phyloP scores from a whole-genome alignment of 1,140 invertebrate species.

The Hermatobates lingyangjiaoensis region DNA sequence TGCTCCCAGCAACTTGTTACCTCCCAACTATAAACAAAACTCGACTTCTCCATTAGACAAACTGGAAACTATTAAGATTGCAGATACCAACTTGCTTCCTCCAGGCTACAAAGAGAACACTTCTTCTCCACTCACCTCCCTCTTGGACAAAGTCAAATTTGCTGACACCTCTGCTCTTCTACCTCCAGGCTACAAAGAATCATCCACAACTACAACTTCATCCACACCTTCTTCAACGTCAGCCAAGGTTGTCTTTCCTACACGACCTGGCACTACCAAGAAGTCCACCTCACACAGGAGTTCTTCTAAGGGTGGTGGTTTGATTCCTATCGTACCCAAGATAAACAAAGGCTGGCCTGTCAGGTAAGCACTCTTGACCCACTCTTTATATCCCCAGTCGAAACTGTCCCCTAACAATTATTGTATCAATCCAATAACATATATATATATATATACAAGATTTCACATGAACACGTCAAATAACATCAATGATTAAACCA shows the following conservation, averaged over 20 bases:
- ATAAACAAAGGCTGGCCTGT: conserved; percentile 65
- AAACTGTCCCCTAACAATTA: no score
- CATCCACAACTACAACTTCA: conserved; percentile 11
- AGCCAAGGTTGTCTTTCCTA: conserved; percentile 54
- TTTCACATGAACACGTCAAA: no score
- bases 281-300: conserved; percentile 32
- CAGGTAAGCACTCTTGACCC: conserved; percentile 29
- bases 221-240: conserved; percentile 22
- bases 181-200: conserved; percentile 36
- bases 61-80: conserved; percentile 1
- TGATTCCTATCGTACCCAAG: conserved; percentile 25
- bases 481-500: no score
- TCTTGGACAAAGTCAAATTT: conserved; percentile 28
- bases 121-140: conserved; percentile 9
- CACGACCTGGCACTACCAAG: conserved; percentile 45
- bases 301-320: conserved; percentile 27
- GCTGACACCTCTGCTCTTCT: conserved; percentile 33
- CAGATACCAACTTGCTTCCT: conserved; percentile 25
- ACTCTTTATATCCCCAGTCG: no score
- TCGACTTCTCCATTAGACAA: background rate
- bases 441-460: no score
- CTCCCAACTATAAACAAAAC: conserved; percentile 19
- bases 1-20: conserved; percentile 18
- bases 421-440: no score
- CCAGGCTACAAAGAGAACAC: conserved; percentile 21